Conservation (phyloP, 1,140 invertebrate genomes). For the Heterodera carotae region DNA sequence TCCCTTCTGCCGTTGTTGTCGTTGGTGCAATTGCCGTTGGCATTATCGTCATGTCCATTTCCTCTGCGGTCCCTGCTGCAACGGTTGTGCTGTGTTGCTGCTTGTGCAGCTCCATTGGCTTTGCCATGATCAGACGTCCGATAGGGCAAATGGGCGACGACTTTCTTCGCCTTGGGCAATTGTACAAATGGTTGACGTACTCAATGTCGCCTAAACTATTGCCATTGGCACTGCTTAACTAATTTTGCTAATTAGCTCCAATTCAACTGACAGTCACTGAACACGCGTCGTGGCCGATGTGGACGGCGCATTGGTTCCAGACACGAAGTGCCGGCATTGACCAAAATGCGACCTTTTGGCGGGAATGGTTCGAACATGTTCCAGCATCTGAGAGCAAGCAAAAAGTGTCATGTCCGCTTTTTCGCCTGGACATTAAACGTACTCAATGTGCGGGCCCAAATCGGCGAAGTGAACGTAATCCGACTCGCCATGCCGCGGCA, state of each 20-base stretch:
- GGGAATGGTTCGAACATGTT: conserved; percentile 49
- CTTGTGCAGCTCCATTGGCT: conserved; percentile 24
- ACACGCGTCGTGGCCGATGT: conserved; percentile 45
- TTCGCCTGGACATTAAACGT: too few species aligned
- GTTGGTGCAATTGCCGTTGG: conserved; percentile 22
- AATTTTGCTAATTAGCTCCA: neutral
- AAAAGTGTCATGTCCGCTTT: conserved; percentile 3
- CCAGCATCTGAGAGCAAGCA: conserved; percentile 42
- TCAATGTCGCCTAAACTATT: conserved; percentile 41
- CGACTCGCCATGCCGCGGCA: conserved; percentile 42
- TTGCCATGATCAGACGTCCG: conserved; percentile 47
- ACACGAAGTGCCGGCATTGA: conserved; percentile 48
- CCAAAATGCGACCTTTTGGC: conserved; percentile 40
- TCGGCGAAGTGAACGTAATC: conserved; percentile 52
- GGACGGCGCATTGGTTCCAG: conserved; percentile 49
- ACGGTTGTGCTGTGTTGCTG: neutral
- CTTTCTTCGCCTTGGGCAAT: conserved; percentile 45
- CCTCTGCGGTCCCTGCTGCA: conserved; percentile 1
- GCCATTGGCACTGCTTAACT: neutral
- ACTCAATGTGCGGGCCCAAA: conserved; percentile 46
- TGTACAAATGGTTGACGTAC: conserved; percentile 53
- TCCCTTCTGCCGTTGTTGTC: neutral
- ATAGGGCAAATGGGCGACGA: conserved; percentile 48
- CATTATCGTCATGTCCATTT: neutral
- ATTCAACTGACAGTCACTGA: conserved; percentile 42